Base-by-base conservation (phyloP, 1,140 invertebrate species). In the Bilobella aurantiaca region DNA sequence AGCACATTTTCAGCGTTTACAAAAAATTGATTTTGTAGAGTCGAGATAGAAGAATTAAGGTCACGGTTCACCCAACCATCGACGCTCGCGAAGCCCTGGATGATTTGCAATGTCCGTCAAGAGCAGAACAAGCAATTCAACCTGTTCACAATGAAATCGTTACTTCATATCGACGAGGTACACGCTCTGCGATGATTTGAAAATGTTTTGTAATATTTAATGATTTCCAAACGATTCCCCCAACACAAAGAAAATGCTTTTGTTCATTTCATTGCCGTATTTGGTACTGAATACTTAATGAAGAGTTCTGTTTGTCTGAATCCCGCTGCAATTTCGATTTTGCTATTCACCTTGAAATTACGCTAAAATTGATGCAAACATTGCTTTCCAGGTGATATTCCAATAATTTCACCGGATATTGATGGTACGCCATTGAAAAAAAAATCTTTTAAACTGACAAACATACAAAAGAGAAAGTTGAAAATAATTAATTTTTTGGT, bases 361-460 rank as follows among this genome's bases (percentile, higher is more conserved):
- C 37, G 37, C 37, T 12, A 42, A 42, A 42, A 42, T 42, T 42
- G 37, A 42, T 42, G 8, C n/a, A 8, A 42, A 42, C 37, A 42
- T n/a, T n/a, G 32, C 42, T 63, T 75, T 75, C 28, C 74, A 77
- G 88, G 88, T 62, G 89, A 91, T 75, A 90, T 90, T 73, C 86
- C 87, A 23, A 81, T 85, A 23, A 79, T 84, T 61, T 73, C 74
- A n/a, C 82, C 84, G 71, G 83, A 84, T 68, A 80, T 87, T 69
- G 83, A 84, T 65, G 82, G 74, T 75, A 70, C 68, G 75, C 74
- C 3, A 29, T 8, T n/a, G 8, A 42, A 42, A 8, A 42, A 18
- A 42, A 42, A 42, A n/a, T n/a, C n/a, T n/a, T n/a, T n/a, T n/a
- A n/a, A n/a, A n/a, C n/a, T n/a, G n/a, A n/a, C n/a, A n/a, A n/a